These are phyloP conservation scores for Xylota sylvarum DNA, from an alignment of 2,888 invertebrate genomes.

Conservation along the genomic window DNA sequence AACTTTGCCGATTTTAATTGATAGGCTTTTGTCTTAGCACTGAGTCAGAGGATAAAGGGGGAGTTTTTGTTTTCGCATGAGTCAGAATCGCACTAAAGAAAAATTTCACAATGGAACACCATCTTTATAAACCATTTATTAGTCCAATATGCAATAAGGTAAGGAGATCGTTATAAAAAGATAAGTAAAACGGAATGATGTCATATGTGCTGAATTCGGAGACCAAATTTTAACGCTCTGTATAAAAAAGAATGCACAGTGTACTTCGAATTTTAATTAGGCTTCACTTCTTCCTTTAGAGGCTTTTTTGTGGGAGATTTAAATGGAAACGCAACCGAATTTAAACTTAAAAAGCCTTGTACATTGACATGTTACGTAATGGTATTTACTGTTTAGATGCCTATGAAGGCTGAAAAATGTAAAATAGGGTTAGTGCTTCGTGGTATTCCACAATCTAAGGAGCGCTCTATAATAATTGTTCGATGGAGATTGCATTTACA, in stretches of 20 bases:
- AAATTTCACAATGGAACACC: not conserved
- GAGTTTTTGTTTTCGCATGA: not conserved
- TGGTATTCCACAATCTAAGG: too few species aligned
- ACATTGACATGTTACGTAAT: too few species aligned
- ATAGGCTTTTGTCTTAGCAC: not conserved
- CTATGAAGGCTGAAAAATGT: too few species aligned
- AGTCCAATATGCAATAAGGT: not conserved
- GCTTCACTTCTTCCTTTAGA: not conserved
- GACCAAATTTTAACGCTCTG: not conserved
- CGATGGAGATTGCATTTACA: too few species aligned
- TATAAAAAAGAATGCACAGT: not conserved
- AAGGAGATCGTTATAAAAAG: not conserved
- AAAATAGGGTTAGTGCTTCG: too few species aligned
- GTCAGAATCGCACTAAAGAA: constrained; percentile 2
- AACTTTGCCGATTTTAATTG: not conserved
- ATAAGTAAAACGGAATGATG: not conserved
- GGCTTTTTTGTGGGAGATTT: too few species aligned
- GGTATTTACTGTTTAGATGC: too few species aligned
- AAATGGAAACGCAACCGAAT: too few species aligned
- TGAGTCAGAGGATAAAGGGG: not conserved
- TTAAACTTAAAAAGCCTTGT: too few species aligned
- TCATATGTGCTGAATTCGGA: not conserved
- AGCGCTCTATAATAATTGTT: too few species aligned
- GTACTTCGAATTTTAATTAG: not conserved
- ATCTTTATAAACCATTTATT: not conserved